Evolutionary conservation across 1,140 invertebrate genomes (phyloP), one percentile per base, ranked within the genome.

Genomic region (Orussus abietinus): DNA sequence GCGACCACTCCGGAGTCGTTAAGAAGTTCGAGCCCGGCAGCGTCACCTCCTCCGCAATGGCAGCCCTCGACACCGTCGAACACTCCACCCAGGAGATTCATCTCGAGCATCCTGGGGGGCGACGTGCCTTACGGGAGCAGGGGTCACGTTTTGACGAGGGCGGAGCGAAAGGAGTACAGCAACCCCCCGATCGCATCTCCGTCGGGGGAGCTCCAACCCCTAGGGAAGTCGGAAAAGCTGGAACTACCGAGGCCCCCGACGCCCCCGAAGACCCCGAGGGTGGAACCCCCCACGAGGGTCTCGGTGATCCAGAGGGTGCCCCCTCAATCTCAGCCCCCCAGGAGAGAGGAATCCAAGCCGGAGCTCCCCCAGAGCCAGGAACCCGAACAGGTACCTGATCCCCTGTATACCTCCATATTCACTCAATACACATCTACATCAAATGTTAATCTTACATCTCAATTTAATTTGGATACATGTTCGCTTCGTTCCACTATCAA

Each of bases 251-350:
- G 67, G 40, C 61, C 74, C 5, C 69, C 74, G 15, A 80, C 79
- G 36, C 77, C 79, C 43, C 77, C 69, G 43, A 75, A 69, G 38
- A 75, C 67, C 25, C 57, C 66, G 3, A 50, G 59, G 3, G 57
- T 67, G 4, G 71, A 77, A 38, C 64, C 71, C 26, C 70, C 69
- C 1, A 71, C 74, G 5, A 71, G 80, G 60, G 80, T 83, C 7
- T 90, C 86, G 21, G 88, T 90, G 4, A 92, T 90, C 42, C 87
- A 90, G 57, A 80, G 87, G 59, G 87, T 86, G 13, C 88, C 86
- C 12, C 76, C 80, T 25, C 76, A 79, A 45, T 69, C 73, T 13
- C 76, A 69, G 46, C 59, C 62, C 15, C 30, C 62, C 1, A 60
- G 59, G 20, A 57, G 62, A 11, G 66, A 66, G 32, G 64, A 65